A percentile compares a stretch with the other conserved stretches of the same genome.
These are phyloP conservation scores for Chrysolina oricalcia DNA, from an alignment of 2,888 invertebrate genomes.

Conservation along the genomic window DNA sequence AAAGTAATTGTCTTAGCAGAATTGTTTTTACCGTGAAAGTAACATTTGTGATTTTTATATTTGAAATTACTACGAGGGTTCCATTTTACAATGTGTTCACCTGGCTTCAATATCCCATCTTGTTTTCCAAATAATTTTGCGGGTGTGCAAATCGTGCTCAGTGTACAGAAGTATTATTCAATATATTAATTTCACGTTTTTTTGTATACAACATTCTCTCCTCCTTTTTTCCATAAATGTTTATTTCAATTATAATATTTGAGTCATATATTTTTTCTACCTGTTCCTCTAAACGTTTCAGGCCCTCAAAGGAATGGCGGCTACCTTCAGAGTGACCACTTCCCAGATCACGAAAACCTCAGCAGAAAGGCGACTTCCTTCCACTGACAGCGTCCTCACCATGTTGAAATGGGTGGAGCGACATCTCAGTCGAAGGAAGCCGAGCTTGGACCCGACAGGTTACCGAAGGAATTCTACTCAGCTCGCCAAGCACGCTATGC, in stretches of 20 bases:
- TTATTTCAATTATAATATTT: background rate
- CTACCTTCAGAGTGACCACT: conserved; percentile 91
- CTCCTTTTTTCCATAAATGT: too few relatives aligned
- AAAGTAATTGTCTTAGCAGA: too few relatives aligned
- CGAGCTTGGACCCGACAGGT: conserved; percentile 71
- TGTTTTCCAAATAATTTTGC: too few relatives aligned
- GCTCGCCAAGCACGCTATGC: conserved; percentile 79
- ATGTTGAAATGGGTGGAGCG: conserved; percentile 93
- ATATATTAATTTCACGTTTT: too few relatives aligned
- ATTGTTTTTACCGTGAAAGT: too few relatives aligned
- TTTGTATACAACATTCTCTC: too few relatives aligned
- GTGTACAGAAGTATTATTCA: too few relatives aligned
- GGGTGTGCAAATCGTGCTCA: too few relatives aligned
- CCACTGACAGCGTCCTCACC: conserved; percentile 91
- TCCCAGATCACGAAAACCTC: conserved; percentile 90
- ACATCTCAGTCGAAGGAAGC: conserved; percentile 86
- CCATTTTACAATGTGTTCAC: too few relatives aligned
- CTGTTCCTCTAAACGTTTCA: conserved; percentile 63
- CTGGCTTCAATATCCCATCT: too few relatives aligned
- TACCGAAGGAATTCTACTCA: conserved; percentile 79
- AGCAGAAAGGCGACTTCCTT: conserved; percentile 89
- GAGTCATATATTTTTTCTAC: background rate
- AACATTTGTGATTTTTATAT: too few relatives aligned
- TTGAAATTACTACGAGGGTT: too few relatives aligned
- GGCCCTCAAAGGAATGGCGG: conserved; percentile 95